phyloP scores from a whole-genome alignment of 2,888 invertebrate genomes.

The Drosophila bunnanda region DNA sequence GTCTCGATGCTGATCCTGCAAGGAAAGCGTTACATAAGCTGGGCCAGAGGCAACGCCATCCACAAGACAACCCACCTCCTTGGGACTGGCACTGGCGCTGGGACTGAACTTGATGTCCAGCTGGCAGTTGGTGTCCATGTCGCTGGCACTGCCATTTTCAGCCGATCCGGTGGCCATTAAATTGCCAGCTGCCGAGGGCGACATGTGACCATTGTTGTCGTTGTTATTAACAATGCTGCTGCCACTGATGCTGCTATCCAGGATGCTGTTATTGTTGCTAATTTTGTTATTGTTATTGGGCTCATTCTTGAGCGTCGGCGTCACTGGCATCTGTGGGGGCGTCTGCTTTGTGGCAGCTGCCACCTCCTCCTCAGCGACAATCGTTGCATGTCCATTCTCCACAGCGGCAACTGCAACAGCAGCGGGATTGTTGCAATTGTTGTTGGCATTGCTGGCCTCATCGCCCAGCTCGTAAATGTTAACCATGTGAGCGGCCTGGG shows the following conservation, averaged over 20 bases:
- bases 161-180: slow-evolving; percentile 26
- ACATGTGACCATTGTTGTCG: slow-evolving; percentile 59
- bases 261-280: slow-evolving; percentile 69
- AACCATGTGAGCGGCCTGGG: slow-evolving; percentile 89
- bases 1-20: slow-evolving; percentile 81
- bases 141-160: slow-evolving; percentile 69
- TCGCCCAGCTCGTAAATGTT: slow-evolving; percentile 88
- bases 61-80: slow-evolving; percentile 74
- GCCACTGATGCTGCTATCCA: slow-evolving; percentile 39
- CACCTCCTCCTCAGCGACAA: slow-evolving; percentile 58
- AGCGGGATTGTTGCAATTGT: slow-evolving; percentile 44
- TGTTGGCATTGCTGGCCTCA: slow-evolving; percentile 69
- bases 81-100: slow-evolving; percentile 82
- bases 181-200: slow-evolving; percentile 43
- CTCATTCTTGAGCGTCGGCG: slow-evolving; percentile 77
- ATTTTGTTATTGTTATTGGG: slow-evolving; percentile 78
- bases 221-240: slow-evolving; percentile 51
- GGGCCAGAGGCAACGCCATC: too few relatives aligned
- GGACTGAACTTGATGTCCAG: slow-evolving; percentile 82
- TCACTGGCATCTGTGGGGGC: slow-evolving; percentile 66
- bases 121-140: slow-evolving; percentile 75
- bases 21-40: slow-evolving; percentile 15
- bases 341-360: slow-evolving; percentile 66
- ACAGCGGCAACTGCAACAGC: slow-evolving; percentile 52
- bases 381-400: slow-evolving; percentile 58